Base-by-base conservation (phyloP, 2,888 invertebrate species). In the Microplitis manilae region DNA sequence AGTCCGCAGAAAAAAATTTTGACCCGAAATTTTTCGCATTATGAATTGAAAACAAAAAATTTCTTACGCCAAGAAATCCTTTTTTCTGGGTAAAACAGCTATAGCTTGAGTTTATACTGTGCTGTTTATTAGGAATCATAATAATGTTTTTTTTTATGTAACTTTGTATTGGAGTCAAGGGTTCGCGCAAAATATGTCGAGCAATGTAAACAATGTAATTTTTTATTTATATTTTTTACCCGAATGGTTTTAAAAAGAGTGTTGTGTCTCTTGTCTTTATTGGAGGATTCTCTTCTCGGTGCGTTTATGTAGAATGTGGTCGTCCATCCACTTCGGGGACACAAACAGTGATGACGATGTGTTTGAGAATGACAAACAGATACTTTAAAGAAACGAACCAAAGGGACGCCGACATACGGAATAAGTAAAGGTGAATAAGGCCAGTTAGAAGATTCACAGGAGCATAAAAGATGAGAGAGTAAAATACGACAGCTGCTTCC, bases 401-500 rank as follows among this genome's bases (percentile, higher is more conserved):
- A 76, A 77, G 71, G 64, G 72, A 79, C 65, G 77, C 78, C 60
- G 75, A 75, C 68, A 70, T 7, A 68, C 15, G 8, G 39, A 62
- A 72, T 64, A 74, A 39, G 69, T 75, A 71, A 69, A 68, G 74
- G 64, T 72, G 64, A 70, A 68, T n/a, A 77, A 71, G 68, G 73
- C 76, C 69, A 73, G 77, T 70, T 73, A 78, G 73, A 76, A 79
- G 76, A 79, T 77, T 79, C 75, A 79, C 77, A 70, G 77, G 78
- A 77, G 78, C 78, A 81, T 77, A 73, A 76, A 70, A 73, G 73
- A 68, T 61, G 76, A 73, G 72, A 59, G 61, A 13, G 30, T 20
- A 30, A 61, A 68, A 78, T 20, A 75, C 60, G 68, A 79, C 81
- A 82, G 79, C 81, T 82, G 81, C 77, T 76, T 75, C 77, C 79